A percentile compares a stretch with the other conserved stretches of the same genome.
phyloP scores from a whole-genome alignment of 2,888 invertebrate species.

The Patella pellucida region DNA sequence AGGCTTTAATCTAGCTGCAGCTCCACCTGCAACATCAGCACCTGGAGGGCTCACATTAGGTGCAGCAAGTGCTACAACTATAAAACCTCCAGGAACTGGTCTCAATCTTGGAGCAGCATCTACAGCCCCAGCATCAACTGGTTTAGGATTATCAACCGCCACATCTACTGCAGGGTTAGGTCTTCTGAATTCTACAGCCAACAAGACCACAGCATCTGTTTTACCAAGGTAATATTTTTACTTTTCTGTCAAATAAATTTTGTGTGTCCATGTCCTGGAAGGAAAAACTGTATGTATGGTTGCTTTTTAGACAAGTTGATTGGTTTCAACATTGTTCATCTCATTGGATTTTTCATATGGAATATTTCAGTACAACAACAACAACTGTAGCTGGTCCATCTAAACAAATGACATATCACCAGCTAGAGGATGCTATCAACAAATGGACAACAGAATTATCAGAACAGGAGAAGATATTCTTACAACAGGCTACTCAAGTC shows the following conservation, averaged over 20 bases:
- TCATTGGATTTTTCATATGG: not conserved
- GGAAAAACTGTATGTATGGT: constrained; percentile 7
- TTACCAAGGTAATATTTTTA: no score
- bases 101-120: constrained; percentile 11
- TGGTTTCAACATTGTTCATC: not conserved
- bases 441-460: constrained; percentile 94
- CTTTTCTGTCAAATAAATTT: no score
- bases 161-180: no score
- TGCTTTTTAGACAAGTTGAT: constrained; percentile 15
- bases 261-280: no score
- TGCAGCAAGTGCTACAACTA: constrained; percentile 22
- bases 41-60: not conserved
- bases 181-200: no score
- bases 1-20: constrained; percentile 24
- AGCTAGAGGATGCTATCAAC: constrained; percentile 91
- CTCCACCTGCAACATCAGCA: constrained; percentile 26
- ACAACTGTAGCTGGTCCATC: constrained; percentile 27
- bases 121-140: constrained; percentile 13
- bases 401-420: constrained; percentile 80
- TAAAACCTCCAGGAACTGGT: constrained; percentile 22
- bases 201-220: no score
- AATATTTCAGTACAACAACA: constrained; percentile 34
- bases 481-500: constrained; percentile 93
- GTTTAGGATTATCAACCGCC: not conserved
- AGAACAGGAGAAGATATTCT: constrained; percentile 91